Conservation (phyloP, 2,888 invertebrate genomes). For the Pasiphila rectangulata region DNA sequence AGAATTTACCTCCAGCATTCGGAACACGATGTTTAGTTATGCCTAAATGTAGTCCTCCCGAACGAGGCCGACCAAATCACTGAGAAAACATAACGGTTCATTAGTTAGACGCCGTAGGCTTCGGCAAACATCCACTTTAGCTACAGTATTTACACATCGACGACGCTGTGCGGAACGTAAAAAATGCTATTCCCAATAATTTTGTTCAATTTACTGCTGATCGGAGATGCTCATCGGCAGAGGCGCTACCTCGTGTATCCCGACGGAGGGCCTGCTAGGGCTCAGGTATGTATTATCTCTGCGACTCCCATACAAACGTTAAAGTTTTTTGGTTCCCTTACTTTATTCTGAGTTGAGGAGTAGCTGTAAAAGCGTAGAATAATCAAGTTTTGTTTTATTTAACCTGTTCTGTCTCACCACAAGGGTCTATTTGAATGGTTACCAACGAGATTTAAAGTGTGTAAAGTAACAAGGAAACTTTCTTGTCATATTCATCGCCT, state of each 20-base stretch:
- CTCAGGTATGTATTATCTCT: conserved; percentile 67
- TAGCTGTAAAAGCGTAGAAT: too few species aligned
- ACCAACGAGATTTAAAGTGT: too few species aligned
- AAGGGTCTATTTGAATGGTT: too few species aligned
- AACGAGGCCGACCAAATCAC: conserved; percentile 61
- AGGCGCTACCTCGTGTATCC: conserved; percentile 81
- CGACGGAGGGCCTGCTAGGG: conserved; percentile 79
- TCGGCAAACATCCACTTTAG: conserved; percentile 70
- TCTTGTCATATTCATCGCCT: too few species aligned
- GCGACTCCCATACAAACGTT: background rate
- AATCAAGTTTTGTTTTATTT: too few species aligned
- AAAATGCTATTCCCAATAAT: conserved; percentile 57
- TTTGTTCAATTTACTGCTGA: conserved; percentile 54
- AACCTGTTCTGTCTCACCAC: too few species aligned
- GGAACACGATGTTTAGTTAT: conserved; percentile 40
- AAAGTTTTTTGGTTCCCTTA: background rate
- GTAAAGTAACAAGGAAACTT: too few species aligned
- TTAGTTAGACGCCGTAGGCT: conserved; percentile 62
- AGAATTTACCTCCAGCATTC: background rate
- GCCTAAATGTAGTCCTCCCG: conserved; percentile 35
- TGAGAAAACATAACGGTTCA: conserved; percentile 79
- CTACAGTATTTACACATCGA: conserved; percentile 60
- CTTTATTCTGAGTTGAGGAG: too few species aligned
- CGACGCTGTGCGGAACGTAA: conserved; percentile 37
- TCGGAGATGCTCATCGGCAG: conserved; percentile 56